Evolutionary conservation across 2,797 vertebrate genomes (phyloP).

Genomic region (Nyctalus aviator): DNA sequence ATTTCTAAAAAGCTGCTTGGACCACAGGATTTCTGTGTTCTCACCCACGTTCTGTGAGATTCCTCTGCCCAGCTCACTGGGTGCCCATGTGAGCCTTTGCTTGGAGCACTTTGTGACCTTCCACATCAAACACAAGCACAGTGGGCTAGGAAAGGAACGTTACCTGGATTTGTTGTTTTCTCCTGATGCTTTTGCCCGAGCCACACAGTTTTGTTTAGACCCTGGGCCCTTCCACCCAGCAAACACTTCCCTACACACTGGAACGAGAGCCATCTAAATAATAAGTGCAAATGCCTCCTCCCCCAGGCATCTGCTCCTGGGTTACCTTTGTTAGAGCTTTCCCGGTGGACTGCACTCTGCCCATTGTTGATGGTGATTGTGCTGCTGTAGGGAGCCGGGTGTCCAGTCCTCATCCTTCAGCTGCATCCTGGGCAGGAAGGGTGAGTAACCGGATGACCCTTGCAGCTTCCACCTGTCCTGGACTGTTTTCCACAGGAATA

Average conservation of each 20-base stretch:
- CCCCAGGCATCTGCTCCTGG: fast-evolving
- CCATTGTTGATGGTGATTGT: background rate
- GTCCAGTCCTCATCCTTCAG: background rate
- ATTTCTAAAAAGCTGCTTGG: background rate
- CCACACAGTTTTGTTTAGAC: background rate
- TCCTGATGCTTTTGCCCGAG: background rate
- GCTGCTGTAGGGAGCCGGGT: background rate
- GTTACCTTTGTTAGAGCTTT: background rate
- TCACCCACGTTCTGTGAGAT: background rate
- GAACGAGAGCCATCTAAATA: background rate
- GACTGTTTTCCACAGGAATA: background rate
- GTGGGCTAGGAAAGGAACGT: background rate
- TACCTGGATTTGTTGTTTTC: background rate
- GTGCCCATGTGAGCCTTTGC: background rate
- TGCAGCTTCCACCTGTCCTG: background rate
- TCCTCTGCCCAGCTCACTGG: fast-evolving
- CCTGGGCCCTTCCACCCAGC: background rate
- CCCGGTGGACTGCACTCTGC: background rate
- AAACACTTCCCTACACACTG: background rate
- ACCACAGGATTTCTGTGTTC: background rate
- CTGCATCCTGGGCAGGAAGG: slow-evolving; percentile 20
- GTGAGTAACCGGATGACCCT: background rate
- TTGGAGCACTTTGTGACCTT: background rate
- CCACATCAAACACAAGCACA: background rate
- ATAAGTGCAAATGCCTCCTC: background rate